A percentile compares a stretch with the other conserved stretches of the same genome.
Conservation (phyloP, 2,888 invertebrate genomes). For the Melinaea marsaeus region DNA sequence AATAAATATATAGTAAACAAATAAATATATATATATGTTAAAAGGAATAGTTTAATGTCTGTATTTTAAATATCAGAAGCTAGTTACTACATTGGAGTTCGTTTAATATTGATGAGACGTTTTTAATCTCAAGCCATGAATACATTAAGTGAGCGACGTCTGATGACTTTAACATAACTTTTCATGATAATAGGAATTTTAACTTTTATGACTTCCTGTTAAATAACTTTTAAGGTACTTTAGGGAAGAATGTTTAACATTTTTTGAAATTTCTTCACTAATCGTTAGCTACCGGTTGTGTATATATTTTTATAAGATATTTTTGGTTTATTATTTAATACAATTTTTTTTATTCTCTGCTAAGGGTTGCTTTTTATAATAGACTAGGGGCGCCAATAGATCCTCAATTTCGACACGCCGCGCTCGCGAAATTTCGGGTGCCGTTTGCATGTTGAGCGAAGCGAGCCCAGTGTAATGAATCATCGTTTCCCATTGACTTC, state of each 20-base stretch:
- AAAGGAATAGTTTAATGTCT: too few relatives aligned
- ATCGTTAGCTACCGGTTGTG: not conserved
- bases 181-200: slow-evolving; percentile 8
- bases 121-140: slow-evolving; percentile 27
- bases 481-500: too few relatives aligned
- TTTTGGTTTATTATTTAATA: not conserved
- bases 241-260: not conserved
- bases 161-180: slow-evolving; percentile 6
- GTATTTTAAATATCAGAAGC: too few relatives aligned
- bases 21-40: too few relatives aligned
- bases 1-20: too few relatives aligned
- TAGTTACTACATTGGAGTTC: not conserved
- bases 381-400: too few relatives aligned
- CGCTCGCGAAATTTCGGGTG: too few relatives aligned
- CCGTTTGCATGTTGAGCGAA: too few relatives aligned
- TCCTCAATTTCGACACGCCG: too few relatives aligned
- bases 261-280: slow-evolving; percentile 1
- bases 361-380: not conserved
- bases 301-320: not conserved
- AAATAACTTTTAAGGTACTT: not conserved
- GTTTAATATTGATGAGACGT: slow-evolving; percentile 23
- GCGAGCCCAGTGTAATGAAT: too few relatives aligned
- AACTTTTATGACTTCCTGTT: slow-evolving; percentile 7
- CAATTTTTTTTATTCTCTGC: not conserved
- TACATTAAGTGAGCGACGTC: slow-evolving; percentile 22